Conservation (phyloP, 1,140 invertebrate species). For the Euura saliciscinereae region DNA sequence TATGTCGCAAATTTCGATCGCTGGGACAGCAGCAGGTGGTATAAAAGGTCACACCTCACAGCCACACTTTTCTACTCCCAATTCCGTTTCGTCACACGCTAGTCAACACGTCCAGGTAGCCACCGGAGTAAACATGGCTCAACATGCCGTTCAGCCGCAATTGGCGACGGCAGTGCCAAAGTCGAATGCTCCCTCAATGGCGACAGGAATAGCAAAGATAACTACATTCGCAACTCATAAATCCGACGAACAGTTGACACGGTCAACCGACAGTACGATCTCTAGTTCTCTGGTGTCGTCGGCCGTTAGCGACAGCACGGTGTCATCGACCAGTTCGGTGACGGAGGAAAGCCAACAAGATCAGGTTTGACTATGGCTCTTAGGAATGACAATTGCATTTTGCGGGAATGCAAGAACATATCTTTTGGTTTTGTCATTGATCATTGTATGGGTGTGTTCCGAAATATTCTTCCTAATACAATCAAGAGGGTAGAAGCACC, state of each 20-base stretch:
- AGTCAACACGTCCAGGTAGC: neutral
- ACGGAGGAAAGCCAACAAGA: slow-evolving; percentile 53
- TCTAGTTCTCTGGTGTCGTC: slow-evolving; percentile 52
- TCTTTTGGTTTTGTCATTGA: neutral
- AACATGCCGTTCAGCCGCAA: slow-evolving; percentile 18
- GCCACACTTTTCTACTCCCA: neutral
- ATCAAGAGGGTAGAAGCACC: neutral
- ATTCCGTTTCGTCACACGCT: neutral
- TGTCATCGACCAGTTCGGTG: slow-evolving; percentile 51
- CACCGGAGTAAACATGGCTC: neutral
- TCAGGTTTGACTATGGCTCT: slow-evolving; percentile 51
- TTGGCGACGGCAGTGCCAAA: slow-evolving; percentile 10
- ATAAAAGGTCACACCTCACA: slow-evolving; percentile 1
- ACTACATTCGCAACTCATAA: slow-evolving; percentile 37
- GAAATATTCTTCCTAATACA: neutral
- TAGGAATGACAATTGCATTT: slow-evolving; percentile 38
- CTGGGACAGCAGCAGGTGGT: neutral
- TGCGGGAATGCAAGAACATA: slow-evolving; percentile 12
- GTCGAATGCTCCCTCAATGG: slow-evolving; percentile 22
- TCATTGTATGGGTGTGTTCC: neutral
- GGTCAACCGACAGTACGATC: slow-evolving; percentile 44
- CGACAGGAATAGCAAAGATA: slow-evolving; percentile 38
- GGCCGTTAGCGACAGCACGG: slow-evolving; percentile 50
- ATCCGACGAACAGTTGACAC: slow-evolving; percentile 43
- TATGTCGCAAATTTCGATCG: neutral